Evolutionary conservation across 1,140 invertebrate species (phyloP).

Genomic region (Patella vulgata): DNA sequence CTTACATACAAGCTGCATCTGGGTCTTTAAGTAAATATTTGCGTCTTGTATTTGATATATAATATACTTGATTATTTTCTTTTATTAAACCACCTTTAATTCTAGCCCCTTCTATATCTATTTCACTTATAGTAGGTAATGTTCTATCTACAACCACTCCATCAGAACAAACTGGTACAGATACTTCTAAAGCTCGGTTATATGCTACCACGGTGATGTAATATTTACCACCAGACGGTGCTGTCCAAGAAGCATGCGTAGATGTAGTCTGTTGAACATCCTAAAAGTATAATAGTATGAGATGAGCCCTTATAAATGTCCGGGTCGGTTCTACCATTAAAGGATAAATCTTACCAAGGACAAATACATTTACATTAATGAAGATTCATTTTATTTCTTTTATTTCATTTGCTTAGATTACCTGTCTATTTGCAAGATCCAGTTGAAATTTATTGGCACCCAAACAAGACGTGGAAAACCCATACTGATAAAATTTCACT

Average conservation of each 20-base stretch:
- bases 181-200: constrained; percentile 36
- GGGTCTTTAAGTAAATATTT: constrained; percentile 17
- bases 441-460: constrained; percentile 15
- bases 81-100: constrained; percentile 25
- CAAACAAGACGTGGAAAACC: constrained; percentile 23
- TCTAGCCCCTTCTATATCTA: constrained; percentile 22
- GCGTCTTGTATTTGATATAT: constrained; percentile 15
- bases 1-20: constrained; percentile 33
- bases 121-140: constrained; percentile 14
- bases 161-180: constrained; percentile 44
- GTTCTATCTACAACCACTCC: constrained; percentile 31
- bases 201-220: constrained; percentile 40
- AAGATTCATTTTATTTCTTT: too few relatives aligned
- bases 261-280: constrained; percentile 33
- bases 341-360: too few relatives aligned
- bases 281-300: too few relatives aligned
- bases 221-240: constrained; percentile 27
- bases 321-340: too few relatives aligned
- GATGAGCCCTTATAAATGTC: too few relatives aligned
- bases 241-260: constrained; percentile 17
- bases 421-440: constrained; percentile 1
- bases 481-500: constrained; percentile 39
- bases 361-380: too few relatives aligned
- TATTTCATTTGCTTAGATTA: too few relatives aligned
- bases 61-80: constrained; percentile 8